phyloP scores from a whole-genome alignment of 2,888 invertebrate species.

The Pilophorus perplexus region DNA sequence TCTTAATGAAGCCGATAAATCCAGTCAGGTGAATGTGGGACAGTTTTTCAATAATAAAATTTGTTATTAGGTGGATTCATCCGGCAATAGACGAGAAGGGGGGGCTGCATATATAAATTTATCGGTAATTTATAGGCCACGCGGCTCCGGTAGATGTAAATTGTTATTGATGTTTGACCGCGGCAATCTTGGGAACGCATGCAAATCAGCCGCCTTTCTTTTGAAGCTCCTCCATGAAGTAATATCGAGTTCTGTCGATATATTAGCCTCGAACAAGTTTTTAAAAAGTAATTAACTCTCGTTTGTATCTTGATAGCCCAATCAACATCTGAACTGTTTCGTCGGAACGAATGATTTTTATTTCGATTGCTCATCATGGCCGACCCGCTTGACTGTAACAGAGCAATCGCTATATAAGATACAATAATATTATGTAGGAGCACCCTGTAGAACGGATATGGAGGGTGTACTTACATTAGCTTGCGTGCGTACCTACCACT shows the following conservation, averaged over 20 bases:
- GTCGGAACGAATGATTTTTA: too few species aligned
- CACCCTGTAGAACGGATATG: too few species aligned
- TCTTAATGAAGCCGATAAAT: too few species aligned
- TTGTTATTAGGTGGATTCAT: too few species aligned
- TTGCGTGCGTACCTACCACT: too few species aligned
- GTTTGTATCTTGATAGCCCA: conserved; percentile 22
- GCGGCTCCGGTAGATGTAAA: conserved; percentile 20
- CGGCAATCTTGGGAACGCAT: conserved; percentile 12
- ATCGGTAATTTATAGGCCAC: conserved; percentile 6
- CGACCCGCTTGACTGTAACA: too few species aligned
- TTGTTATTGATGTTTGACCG: conserved; percentile 26
- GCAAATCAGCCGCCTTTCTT: conserved; percentile 20
- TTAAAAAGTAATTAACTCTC: conserved; percentile 25
- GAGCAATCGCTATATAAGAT: too few species aligned
- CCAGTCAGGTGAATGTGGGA: too few species aligned
- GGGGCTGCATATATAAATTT: conserved; percentile 12
- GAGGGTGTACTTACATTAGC: too few species aligned
- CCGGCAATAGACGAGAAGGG: background rate
- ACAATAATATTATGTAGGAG: too few species aligned
- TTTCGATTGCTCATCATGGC: too few species aligned
- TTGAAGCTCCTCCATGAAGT: background rate
- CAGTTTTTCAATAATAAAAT: too few species aligned
- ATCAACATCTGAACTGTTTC: background rate
- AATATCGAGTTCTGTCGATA: background rate
- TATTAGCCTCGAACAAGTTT: conserved; percentile 26